Percentiles rank a stretch among this genome's conserved stretches.
Evolutionary conservation across 2,888 invertebrate species (phyloP).

Genomic region (Drosophila merina): DNA sequence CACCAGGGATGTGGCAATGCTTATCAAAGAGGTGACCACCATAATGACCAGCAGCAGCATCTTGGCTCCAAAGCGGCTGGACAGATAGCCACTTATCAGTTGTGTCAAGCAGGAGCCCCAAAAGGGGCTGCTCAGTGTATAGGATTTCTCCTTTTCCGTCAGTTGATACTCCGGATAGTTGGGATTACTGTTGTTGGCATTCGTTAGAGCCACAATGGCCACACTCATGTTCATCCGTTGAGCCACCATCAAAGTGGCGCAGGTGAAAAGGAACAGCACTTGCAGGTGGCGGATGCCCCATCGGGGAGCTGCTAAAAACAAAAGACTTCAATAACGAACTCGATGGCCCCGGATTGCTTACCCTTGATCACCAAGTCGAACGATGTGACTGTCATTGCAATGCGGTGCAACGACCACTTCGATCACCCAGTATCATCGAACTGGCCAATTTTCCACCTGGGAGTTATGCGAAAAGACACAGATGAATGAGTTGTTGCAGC

Average conservation of each 20-base stretch:
- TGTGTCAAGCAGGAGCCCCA: slow-evolving; percentile 86
- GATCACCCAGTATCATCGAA: slow-evolving; percentile 10
- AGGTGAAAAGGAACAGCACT: slow-evolving; percentile 82
- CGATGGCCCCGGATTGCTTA: slow-evolving; percentile 1
- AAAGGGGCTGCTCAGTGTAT: slow-evolving; percentile 86
- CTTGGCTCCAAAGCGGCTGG: slow-evolving; percentile 88
- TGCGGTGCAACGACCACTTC: slow-evolving; percentile 21
- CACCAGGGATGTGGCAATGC: slow-evolving; percentile 87
- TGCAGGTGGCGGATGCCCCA: slow-evolving; percentile 87
- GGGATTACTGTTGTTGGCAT: slow-evolving; percentile 83
- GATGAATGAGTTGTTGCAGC: slow-evolving; percentile 20
- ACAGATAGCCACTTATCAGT: slow-evolving; percentile 87
- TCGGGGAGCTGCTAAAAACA: slow-evolving; percentile 49
- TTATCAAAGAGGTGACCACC: slow-evolving; percentile 86
- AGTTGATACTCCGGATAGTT: slow-evolving; percentile 85
- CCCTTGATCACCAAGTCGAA: slow-evolving; percentile 59
- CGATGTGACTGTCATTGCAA: slow-evolving; percentile 57
- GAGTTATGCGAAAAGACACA: neutral
- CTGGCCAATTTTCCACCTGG: slow-evolving; percentile 13
- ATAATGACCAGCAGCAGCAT: slow-evolving; percentile 85
- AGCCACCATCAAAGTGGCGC: slow-evolving; percentile 86
- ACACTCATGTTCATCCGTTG: slow-evolving; percentile 88
- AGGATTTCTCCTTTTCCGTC: slow-evolving; percentile 85
- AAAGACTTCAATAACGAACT: slow-evolving; percentile 23
- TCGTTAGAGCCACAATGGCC: slow-evolving; percentile 89